A percentile compares a stretch with the other conserved stretches of the same genome.
phyloP scores from a whole-genome alignment of 2,888 invertebrate genomes.

The Standfussiana lucernea region DNA sequence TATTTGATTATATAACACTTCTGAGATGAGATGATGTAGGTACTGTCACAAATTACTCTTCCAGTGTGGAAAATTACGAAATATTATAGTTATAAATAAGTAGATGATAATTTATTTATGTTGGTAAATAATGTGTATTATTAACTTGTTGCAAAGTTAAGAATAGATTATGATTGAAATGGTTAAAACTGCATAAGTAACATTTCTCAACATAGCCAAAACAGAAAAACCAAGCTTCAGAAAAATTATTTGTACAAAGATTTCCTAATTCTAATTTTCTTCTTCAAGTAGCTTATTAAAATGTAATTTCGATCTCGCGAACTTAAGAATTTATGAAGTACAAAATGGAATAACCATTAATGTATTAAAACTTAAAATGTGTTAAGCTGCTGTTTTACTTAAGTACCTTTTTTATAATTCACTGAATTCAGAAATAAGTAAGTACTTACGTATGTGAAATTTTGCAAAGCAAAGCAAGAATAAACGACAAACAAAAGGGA shows the following conservation, averaged over 20 bases:
- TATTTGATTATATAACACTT: background rate
- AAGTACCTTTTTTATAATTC: background rate
- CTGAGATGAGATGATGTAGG: background rate
- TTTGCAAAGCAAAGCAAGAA: background rate
- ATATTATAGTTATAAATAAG: background rate
- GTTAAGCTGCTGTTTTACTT: background rate
- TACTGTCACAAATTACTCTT: background rate
- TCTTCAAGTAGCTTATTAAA: background rate
- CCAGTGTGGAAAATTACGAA: background rate
- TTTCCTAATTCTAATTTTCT: background rate
- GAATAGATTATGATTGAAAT: background rate
- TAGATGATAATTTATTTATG: background rate
- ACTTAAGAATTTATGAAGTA: background rate
- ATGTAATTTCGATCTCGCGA: conserved; percentile 27
- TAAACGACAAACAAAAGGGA: background rate
- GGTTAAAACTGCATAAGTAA: background rate
- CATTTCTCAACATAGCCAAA: background rate
- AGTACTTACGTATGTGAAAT: background rate
- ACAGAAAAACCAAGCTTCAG: background rate
- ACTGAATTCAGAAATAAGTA: background rate
- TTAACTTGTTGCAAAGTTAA: background rate
- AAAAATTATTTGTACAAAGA: background rate
- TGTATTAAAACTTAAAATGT: background rate
- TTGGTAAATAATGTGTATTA: background rate
- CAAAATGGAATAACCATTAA: background rate